Base-by-base conservation (phyloP, 2,113 vertebrate species). In the Barnardius zonarius region DNA sequence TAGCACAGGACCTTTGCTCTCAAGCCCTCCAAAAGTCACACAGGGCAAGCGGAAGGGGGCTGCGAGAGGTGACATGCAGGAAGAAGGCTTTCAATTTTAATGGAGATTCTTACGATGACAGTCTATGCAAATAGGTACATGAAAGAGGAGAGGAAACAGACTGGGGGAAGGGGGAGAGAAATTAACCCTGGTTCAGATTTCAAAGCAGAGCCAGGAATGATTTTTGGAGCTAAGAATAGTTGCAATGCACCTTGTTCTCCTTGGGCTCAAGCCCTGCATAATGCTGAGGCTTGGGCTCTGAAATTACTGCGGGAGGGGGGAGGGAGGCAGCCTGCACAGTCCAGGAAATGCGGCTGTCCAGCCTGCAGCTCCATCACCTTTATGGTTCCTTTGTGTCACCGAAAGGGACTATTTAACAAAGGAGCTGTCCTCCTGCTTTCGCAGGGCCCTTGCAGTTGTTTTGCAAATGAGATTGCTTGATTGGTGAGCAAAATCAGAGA, bases 81-180 rank as follows among this genome's bases (percentile, higher is more conserved):
- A 97, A 96, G 94, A 75, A 96, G 95, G 96, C 93, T 94, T 96
- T 96, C 94, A 96, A 96, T 95, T 96, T 95, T 95, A 95, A 97
- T 95, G 94, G 96, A 95, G 95, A 95, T 95, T 93, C 94, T 95
- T 89, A 91, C 35, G 85, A 97, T 95, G 95, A 96, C 96, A 91
- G 90, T 95, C 90, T 96, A 96, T 96, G 94, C 96, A 97, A 95
- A 97, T 95, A 92, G 88, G 82, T 97, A 96, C 93, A 96, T 97
- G 94, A 97, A 96, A 96, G 95, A 80, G 79, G 75, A 96, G 90
- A 96, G 94, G 92, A 96, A 97, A 92, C 93, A 57, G 93, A 31
- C 5, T 31, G 87, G 89, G 95, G 88, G 90, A 94, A 97, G 93
- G 93, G 89, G 90, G 41, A 57, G 68, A 93, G 93, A 96, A 94